These are phyloP conservation scores for Tolypeutes matacus DNA, from an alignment of 2,797 vertebrate genomes.

Conservation along the genomic window DNA sequence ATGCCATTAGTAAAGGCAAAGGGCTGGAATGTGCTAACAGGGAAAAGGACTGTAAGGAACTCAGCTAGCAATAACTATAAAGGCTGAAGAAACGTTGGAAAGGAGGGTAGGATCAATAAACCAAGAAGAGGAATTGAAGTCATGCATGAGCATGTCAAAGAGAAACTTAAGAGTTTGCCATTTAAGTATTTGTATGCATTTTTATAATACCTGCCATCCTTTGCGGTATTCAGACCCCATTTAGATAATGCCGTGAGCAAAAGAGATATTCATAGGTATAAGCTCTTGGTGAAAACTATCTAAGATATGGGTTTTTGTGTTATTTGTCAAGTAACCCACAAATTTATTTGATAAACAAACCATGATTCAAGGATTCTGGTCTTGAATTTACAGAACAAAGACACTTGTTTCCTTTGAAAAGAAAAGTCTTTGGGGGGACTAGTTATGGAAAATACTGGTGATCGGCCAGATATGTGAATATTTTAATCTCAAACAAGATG, in stretches of 20 bases:
- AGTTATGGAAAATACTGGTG: background rate
- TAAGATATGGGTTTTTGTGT: background rate
- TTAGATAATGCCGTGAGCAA: background rate
- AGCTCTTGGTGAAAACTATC: background rate
- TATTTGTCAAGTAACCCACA: background rate
- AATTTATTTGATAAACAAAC: background rate
- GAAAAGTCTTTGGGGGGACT: background rate
- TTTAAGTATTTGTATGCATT: background rate
- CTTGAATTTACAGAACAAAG: background rate
- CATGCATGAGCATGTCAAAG: no score
- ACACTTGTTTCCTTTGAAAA: background rate
- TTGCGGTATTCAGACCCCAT: background rate
- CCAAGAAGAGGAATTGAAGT: background rate
- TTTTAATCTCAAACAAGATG: background rate
- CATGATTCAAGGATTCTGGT: background rate
- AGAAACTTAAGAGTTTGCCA: background rate
- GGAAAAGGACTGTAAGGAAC: background rate
- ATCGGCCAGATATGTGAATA: background rate
- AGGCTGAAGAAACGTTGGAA: background rate
- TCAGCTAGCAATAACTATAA: no score
- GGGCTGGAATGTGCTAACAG: background rate
- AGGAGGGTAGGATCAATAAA: background rate
- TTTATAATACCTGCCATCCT: background rate
- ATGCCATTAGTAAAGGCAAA: background rate
- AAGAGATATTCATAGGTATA: background rate